phyloP scores from a whole-genome alignment of 1,140 invertebrate species.

The Leptinotarsa defecta region DNA sequence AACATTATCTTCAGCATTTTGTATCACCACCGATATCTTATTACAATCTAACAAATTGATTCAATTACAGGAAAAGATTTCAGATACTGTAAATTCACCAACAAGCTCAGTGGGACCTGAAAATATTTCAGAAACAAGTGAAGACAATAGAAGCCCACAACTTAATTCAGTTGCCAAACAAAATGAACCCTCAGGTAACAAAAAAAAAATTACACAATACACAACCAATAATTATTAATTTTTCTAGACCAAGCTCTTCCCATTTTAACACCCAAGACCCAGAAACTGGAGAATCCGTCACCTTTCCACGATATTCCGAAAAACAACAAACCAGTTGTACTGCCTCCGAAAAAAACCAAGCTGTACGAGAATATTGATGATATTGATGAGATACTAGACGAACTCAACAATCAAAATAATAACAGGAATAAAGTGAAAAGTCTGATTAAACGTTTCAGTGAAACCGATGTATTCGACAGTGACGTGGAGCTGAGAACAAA shows the following conservation, averaged over 20 bases:
- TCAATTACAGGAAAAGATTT: neutral
- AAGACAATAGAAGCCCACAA: neutral
- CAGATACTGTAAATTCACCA: neutral
- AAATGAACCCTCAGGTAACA: no score
- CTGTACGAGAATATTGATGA: slow-evolving; percentile 38
- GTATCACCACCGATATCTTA: no score
- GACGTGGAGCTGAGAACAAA: slow-evolving; percentile 35
- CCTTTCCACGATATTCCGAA: slow-evolving; percentile 41
- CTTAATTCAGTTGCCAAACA: no score
- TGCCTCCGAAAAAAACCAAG: slow-evolving; percentile 25
- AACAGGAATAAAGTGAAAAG: slow-evolving; percentile 43
- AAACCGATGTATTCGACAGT: slow-evolving; percentile 22
- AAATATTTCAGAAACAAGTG: neutral
- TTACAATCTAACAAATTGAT: no score
- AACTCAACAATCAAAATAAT: slow-evolving; percentile 28
- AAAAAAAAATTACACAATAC: neutral
- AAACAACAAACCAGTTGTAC: slow-evolving; percentile 35
- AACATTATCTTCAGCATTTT: no score
- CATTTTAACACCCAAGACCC: slow-evolving; percentile 29
- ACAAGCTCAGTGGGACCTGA: no score
- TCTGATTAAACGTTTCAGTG: slow-evolving; percentile 50
- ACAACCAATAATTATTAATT: neutral
- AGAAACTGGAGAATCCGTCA: slow-evolving; percentile 23
- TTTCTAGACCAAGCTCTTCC: neutral
- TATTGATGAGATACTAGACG: slow-evolving; percentile 46